Base-by-base conservation (phyloP, 2,888 invertebrate species). In the Melipona bicolor region DNA sequence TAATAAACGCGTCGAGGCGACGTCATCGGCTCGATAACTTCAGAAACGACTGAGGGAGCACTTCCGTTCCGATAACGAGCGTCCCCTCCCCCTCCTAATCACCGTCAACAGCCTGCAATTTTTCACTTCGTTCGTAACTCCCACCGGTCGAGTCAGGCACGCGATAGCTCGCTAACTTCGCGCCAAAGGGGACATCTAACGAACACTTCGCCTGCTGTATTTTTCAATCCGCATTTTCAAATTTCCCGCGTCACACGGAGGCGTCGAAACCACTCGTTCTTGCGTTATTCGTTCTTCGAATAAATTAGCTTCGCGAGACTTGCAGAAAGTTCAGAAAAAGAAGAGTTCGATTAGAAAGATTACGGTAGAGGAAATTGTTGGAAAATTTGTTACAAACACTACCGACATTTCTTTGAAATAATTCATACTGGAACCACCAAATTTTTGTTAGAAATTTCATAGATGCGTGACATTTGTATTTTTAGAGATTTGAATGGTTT, bases 1-100 rank as follows among this genome's bases (percentile, higher is more conserved):
- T 43, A 3, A 65, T 56, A 75, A 75, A 75, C 65, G 54, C 24
- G 36, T 5, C 56, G 24, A 21, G 15, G 54, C 27, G 49, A 56
- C 75, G 43, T 56, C 56, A 32, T 43, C 17, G 56, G 49, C 4
- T 32, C 61, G 59, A 50, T 76, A 61, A n/a, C 76, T 68, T 50
- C 68, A 13, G 36, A 50, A 68, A 76, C 50, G 50, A 68, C n/a
- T 68, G 59, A 49, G 76, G 59, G 43, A 76, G 32, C 76, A 59
- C 76, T 76, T 76, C 68, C 68, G 76, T 68, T 67, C 68, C 76
- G 68, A 76, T 76, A 76, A 76, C 68, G 50, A 68, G 32, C 68
- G 59, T 68, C 49, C 68, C 75, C 4, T 32, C 32, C 32, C 32
- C 4, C 32, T 32, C 76, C 76, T 76, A 68, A 76, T 76, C 68